Evolutionary conservation across 2,888 invertebrate species (phyloP), one percentile per base, ranked within the genome.

Genomic region (Catocala fraxini): DNA sequence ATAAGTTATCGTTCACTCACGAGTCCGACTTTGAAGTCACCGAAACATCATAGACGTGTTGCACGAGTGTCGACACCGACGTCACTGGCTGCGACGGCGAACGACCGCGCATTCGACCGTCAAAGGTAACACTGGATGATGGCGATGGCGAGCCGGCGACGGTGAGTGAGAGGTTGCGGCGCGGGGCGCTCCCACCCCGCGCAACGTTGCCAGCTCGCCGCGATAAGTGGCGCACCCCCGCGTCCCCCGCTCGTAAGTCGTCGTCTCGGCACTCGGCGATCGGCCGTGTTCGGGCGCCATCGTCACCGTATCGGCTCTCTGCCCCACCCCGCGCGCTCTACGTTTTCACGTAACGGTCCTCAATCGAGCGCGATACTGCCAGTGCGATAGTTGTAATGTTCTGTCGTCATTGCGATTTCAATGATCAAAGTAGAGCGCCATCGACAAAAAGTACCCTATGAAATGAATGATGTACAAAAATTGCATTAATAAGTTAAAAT

Each of bases 71-170:
- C 89, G 90, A 89, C 91, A 89, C 88, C 91, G 89, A 90, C 94
- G 94, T 94, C 91, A 92, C 93, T 92, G 88, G 88, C 90, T 90
- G 88, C 90, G 88, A 88, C 92, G 91, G 88, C 91, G 88, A 89
- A 88, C 93, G 87, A 92, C 94, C 91, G 87, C 85, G 88, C 91
- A 87, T 89, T 89, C 94, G 89, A 89, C 92, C 92, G 95, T 94
- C 92, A 95, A 95, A 95, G 95, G 95, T 95, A 95, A 95, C 95
- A 95, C 95, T 95, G 95, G 92, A 90, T 90, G 89, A 89, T 86
- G 86, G 85, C 86, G 84, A 87, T 85, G 87, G 94, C 92, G 90
- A 92, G 87, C 91, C 91, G 92, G 94, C 94, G 91, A 94, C 90
- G 94, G 93, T 95, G 95, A 95, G 95, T 91, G 91, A 92, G 95